Conservation (phyloP, 2,888 invertebrate species). For the Blastobasis adustella region DNA sequence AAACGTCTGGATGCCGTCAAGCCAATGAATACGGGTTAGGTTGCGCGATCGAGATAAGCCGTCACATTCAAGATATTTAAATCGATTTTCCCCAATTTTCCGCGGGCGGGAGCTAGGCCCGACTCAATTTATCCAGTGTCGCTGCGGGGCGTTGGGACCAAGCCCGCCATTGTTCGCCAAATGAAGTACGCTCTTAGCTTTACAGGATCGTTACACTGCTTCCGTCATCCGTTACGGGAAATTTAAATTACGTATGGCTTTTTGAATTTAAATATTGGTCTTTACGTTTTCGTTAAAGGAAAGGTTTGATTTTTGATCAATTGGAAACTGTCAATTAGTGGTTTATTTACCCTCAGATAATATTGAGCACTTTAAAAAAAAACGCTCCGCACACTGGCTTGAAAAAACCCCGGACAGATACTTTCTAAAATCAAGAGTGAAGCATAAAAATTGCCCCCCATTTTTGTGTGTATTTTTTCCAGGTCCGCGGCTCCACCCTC, state of each 20-base stretch:
- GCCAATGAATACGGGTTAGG: constrained; percentile 36
- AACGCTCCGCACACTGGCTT: too few relatives aligned
- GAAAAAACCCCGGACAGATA: too few relatives aligned
- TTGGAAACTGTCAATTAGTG: too few relatives aligned
- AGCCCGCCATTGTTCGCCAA: constrained; percentile 65
- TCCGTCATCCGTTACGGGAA: constrained; percentile 36
- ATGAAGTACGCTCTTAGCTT: constrained; percentile 60
- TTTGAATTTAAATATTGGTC: neutral
- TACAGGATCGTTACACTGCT: constrained; percentile 57
- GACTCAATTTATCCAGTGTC: constrained; percentile 69
- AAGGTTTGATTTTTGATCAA: too few relatives aligned
- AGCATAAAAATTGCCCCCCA: too few relatives aligned
- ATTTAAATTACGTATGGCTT: constrained; percentile 7
- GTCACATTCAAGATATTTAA: constrained; percentile 72
- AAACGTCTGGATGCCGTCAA: too few relatives aligned
- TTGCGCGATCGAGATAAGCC: constrained; percentile 60
- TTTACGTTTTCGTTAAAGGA: too few relatives aligned
- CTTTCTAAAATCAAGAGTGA: too few relatives aligned
- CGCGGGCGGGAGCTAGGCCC: constrained; percentile 59
- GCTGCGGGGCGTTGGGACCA: constrained; percentile 49
- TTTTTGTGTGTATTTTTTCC: too few relatives aligned
- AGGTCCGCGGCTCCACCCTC: too few relatives aligned
- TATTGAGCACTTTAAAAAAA: too few relatives aligned
- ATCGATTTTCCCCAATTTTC: constrained; percentile 74
- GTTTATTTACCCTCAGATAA: too few relatives aligned